Evolutionary conservation across 2,113 vertebrate species (phyloP).

Genomic region (Balaenoptera acutorostrata): DNA sequence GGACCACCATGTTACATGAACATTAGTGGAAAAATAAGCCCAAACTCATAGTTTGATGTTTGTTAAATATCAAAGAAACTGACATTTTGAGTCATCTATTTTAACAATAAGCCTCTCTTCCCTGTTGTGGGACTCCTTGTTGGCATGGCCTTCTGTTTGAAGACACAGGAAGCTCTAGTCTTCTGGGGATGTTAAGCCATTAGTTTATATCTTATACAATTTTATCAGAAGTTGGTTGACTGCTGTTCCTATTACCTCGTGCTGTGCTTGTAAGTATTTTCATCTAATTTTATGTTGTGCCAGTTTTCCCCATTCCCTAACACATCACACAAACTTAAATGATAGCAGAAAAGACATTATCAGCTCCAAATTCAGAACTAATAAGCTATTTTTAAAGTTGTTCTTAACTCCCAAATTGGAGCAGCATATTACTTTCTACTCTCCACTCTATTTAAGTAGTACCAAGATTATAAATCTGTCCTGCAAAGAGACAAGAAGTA

Average conservation of each 20-base stretch:
- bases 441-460: constrained; percentile 27
- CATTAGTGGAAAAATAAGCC: neutral
- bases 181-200: neutral
- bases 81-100: neutral
- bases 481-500: constrained; percentile 4
- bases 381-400: constrained; percentile 49
- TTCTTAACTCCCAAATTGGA: constrained; percentile 33
- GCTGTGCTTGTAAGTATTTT: constrained; percentile 40
- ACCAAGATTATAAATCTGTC: constrained; percentile 38
- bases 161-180: neutral
- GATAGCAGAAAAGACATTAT: constrained; percentile 24
- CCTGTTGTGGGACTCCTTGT: neutral
- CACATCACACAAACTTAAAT: constrained; percentile 32
- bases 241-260: neutral
- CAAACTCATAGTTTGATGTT: constrained; percentile 25
- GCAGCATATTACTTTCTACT: constrained; percentile 6
- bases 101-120: constrained; percentile 8
- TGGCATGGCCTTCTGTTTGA: neutral
- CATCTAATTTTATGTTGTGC: constrained; percentile 46
- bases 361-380: constrained; percentile 35
- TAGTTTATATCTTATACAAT: constrained; percentile 6
- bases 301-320: constrained; percentile 11
- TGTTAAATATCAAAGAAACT: neutral
- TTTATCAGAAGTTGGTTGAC: constrained; percentile 36
- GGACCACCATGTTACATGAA: neutral